Evolutionary conservation across 2,888 invertebrate species (phyloP), one percentile per base, ranked within the genome.

Genomic region (Drosophila kuntzei): DNA sequence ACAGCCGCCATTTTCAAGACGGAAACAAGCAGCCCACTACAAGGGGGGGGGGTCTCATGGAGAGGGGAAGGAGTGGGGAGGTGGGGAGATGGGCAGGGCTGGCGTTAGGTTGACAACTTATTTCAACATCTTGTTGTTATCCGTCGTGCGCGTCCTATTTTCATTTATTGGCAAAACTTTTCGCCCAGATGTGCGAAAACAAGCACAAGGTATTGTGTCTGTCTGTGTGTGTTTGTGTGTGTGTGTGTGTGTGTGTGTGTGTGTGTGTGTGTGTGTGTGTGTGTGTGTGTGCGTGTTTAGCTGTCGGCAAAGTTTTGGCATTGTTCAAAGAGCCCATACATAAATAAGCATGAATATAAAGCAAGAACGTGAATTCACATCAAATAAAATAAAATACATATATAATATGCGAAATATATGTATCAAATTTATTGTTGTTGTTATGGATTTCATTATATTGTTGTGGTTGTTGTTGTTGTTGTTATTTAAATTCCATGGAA

Each of bases 131-230:
- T 84, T 73, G 75, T 77, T 76, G 68, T 81, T 81, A 73, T 44
- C 68, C 84, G 66, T 76, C 69, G 66, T 79, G 59, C 46, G 71
- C 71, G 81, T 89, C 73, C 79, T 79, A 81, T 81, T 81, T 81
- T 89, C 82, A 85, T 85, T 87, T 89, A 89, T 85, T 89, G 80
- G 68, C 71, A 87, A 89, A 85, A 89, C 74, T 89, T 89, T 79
- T 69, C 55, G 66, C 74, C 58, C 80, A 87, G 72, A 69, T 87
- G 89, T 70, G 71, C 70, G 60, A 66, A 67, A 74, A 60, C 59
- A 77, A 72, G 61, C 51, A 62, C 49, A 66, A 63, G 63, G 63
- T 72, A 71, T 47, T 44, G 27, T 29, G 18, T 27, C 25, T 25
- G 25, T 51, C 1, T 34, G 14, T 37, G 11, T 20, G 1, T 39